Evolutionary conservation across 2,797 vertebrate species (phyloP).

Genomic region (Rhabdophis nuchalis): DNA sequence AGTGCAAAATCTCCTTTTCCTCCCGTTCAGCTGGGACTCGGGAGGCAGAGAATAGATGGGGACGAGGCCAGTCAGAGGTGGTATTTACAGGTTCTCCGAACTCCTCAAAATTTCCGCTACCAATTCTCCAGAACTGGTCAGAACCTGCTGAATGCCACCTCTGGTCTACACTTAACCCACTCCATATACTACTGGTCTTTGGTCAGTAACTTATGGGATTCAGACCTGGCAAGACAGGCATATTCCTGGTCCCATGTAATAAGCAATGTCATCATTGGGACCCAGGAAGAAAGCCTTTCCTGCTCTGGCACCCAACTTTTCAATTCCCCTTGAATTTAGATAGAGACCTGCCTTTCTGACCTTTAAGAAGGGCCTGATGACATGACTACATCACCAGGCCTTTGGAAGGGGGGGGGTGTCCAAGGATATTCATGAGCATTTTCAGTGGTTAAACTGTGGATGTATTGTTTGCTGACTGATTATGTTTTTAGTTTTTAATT

Average conservation of each 20-base stretch:
- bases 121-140: too few species aligned
- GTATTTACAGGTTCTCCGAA: too few species aligned
- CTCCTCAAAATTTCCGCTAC: too few species aligned
- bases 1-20: too few species aligned
- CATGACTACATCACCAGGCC: neutral
- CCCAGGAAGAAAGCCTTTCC: neutral
- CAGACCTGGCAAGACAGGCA: neutral
- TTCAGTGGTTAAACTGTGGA: neutral
- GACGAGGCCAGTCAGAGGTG: too few species aligned
- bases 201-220: neutral
- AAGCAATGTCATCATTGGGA: neutral
- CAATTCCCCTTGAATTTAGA: neutral
- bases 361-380: neutral
- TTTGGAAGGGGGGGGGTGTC: neutral
- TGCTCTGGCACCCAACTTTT: neutral
- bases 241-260: neutral
- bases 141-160: too few species aligned
- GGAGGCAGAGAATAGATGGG: too few species aligned
- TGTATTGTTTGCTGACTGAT: neutral
- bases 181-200: neutral
- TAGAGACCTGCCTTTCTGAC: neutral
- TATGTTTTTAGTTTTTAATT: neutral
- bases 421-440: neutral
- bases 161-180: neutral
- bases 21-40: too few species aligned